Base-by-base conservation (phyloP, 2,797 vertebrate genomes). In the Trichosurus vulpecula region DNA sequence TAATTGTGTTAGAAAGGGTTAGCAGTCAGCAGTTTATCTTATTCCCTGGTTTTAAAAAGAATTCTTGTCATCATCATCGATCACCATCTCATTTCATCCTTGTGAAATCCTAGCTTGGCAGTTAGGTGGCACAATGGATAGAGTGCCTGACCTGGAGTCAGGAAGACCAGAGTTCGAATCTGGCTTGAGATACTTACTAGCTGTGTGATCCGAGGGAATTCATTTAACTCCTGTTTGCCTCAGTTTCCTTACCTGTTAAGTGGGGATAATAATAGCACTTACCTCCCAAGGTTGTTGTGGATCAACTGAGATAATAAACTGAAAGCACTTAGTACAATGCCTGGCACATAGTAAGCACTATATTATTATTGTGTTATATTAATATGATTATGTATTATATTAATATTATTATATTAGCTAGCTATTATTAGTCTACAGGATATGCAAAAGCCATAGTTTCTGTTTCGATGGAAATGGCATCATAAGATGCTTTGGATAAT, bases 401-500 rank as follows among this genome's bases (percentile, higher is more conserved):
- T 35, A 61, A 14, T 14, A 35, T n/a, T 57, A 57, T 30, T 74
- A 74, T 8, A 74, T 74, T 41, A 74, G 1, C 87, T 66, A 66
- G 31, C 58, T 61, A 13, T n/a, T 81, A 25, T 89, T 11, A 74
- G 51, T 90, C 87, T 58, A 25, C 31, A 91, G 56, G 51, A 13
- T 47, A 91, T 35, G 52, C 47, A 27, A 90, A 90, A 29, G 41
- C 11, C 35, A 90, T 0, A 57, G 52, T 47, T 31, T 1, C 41
- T 30, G 81, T 52, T 91, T 91, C 58, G 0, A 47, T 51, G 19
- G 52, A 93, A 47, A 12, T 27, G 74, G 55, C 66, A 81, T 54
- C 30, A 52, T 89, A 94, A n/a, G n/a, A 95, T 94, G 6, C 51
- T 93, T 29, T 92, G 14, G 51, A n/a, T 91, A 92, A 58, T 87